Conservation (phyloP, 2,113 vertebrate species). For the Myotis yumanensis region DNA sequence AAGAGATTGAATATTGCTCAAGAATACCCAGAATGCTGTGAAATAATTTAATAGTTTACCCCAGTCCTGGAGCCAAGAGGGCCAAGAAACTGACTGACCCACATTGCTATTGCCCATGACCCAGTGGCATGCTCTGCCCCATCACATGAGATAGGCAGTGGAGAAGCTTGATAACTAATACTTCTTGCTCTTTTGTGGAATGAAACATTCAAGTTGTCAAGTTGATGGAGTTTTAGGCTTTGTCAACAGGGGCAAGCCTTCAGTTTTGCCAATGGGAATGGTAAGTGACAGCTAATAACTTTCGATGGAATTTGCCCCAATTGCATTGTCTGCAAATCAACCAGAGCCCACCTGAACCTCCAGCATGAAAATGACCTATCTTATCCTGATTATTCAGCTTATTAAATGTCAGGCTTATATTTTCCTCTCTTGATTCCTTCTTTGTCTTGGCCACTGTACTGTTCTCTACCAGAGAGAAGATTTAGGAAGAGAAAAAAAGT, state of each 20-base stretch:
- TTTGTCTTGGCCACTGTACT: neutral
- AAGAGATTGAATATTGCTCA: neutral
- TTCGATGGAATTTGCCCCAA: neutral
- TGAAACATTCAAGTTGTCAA: neutral
- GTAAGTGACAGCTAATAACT: neutral
- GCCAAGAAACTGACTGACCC: neutral
- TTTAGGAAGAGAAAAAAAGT: neutral
- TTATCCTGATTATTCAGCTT: neutral
- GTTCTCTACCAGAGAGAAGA: neutral
- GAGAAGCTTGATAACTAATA: neutral
- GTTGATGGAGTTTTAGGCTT: neutral
- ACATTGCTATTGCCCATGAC: neutral
- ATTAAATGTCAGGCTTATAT: neutral
- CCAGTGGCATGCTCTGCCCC: too few species aligned
- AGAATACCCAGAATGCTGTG: neutral
- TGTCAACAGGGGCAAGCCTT: neutral
- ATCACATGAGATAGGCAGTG: neutral
- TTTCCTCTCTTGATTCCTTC: neutral
- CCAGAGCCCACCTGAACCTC: neutral
- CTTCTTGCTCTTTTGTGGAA: neutral
- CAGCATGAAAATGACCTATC: neutral
- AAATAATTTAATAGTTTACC: neutral
- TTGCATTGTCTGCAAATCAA: neutral
- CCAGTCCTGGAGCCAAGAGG: neutral
- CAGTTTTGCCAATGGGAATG: neutral